phyloP scores from a whole-genome alignment of 2,797 vertebrate genomes.

The Karalla daura region DNA sequence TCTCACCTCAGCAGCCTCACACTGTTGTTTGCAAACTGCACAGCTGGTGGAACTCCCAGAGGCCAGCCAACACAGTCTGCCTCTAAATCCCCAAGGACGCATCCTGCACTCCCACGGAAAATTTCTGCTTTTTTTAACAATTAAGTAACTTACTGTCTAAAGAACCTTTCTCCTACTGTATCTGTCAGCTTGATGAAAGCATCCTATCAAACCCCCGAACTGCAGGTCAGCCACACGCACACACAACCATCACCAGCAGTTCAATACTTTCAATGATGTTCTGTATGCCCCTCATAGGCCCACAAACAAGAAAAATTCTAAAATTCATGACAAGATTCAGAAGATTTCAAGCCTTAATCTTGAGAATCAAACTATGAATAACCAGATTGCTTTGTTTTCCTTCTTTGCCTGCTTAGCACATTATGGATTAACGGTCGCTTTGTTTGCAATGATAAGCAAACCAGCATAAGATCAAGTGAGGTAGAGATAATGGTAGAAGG shows the following conservation, averaged over 20 bases:
- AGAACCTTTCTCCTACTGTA: slow-evolving; percentile 36
- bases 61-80: slow-evolving; percentile 31
- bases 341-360: too few species aligned
- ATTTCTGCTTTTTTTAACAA: slow-evolving; percentile 50
- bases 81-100: slow-evolving; percentile 35
- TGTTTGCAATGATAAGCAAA: slow-evolving; percentile 7
- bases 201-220: slow-evolving; percentile 28
- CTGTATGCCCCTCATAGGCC: too few species aligned
- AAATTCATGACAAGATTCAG: too few species aligned
- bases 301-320: too few species aligned
- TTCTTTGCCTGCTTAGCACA: not conserved
- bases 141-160: slow-evolving; percentile 46
- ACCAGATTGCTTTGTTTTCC: too few species aligned
- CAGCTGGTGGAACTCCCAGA: slow-evolving; percentile 66
- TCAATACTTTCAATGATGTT: slow-evolving; percentile 83
- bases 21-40: slow-evolving; percentile 66
- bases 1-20: slow-evolving; percentile 57
- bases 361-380: too few species aligned
- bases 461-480: slow-evolving; percentile 8
- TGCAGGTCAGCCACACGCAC: slow-evolving; percentile 17
- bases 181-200: slow-evolving; percentile 50
- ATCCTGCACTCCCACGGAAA: slow-evolving; percentile 35
- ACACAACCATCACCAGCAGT: slow-evolving; percentile 47
- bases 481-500: slow-evolving; percentile 12
- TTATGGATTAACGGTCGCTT: slow-evolving; percentile 1